Evolutionary conservation across 2,113 vertebrate genomes (phyloP).

Genomic region (Tachuris rubrigastra): DNA sequence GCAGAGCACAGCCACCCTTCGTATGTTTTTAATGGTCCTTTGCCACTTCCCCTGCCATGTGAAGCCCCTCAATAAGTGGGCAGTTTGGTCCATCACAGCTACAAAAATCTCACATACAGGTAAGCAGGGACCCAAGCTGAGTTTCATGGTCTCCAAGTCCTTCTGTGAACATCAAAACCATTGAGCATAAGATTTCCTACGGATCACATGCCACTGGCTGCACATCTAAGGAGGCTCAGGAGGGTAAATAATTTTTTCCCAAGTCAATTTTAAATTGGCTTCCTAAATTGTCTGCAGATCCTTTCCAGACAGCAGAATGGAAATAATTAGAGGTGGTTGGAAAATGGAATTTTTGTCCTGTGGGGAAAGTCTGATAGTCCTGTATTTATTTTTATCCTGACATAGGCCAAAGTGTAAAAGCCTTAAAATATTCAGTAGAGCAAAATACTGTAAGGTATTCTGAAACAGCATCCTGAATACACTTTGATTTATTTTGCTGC

Average conservation of each 20-base stretch:
- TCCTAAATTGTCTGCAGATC: slow-evolving; percentile 64
- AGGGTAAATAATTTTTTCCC: slow-evolving; percentile 51
- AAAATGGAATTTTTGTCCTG: slow-evolving; percentile 63
- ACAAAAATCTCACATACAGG: not conserved
- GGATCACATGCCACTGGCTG: slow-evolving; percentile 22
- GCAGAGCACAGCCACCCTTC: not conserved
- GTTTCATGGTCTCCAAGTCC: not conserved
- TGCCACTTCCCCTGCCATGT: rapidly evolving
- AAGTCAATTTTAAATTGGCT: slow-evolving; percentile 57
- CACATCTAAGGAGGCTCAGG: slow-evolving; percentile 26
- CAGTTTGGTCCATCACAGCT: not conserved
- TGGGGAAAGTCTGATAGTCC: slow-evolving; percentile 44
- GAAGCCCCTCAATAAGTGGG: not conserved
- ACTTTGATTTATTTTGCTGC: not conserved
- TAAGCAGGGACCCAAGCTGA: not conserved
- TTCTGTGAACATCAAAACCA: not conserved
- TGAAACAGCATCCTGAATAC: not conserved
- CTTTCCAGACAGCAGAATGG: slow-evolving; percentile 63
- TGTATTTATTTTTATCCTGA: slow-evolving; percentile 45
- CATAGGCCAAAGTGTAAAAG: slow-evolving; percentile 3
- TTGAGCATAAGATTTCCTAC: not conserved
- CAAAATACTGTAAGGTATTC: not conserved
- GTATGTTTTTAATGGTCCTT: not conserved
- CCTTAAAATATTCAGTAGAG: not conserved
- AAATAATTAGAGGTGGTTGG: slow-evolving; percentile 63